Evolutionary conservation across 2,888 invertebrate species (phyloP), one percentile per base, ranked within the genome.

Genomic region (Chymomyza amoena): DNA sequence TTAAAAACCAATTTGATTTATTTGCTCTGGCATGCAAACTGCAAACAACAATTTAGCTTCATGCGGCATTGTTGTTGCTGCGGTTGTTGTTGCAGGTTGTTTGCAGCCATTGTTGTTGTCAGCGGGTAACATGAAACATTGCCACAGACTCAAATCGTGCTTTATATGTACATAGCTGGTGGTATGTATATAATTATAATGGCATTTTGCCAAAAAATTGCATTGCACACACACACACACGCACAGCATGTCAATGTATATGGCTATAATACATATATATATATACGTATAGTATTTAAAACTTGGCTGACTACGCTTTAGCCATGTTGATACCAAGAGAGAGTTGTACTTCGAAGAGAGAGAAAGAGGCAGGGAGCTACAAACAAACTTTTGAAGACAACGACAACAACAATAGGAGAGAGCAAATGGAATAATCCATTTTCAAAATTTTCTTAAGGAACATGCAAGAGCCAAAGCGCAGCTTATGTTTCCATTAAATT

Each of bases 191-290:
- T 87, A 87, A 87, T 83, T 87, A 87, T 83, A 84, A 81, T 87
- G 87, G 84, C 81, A 79, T 81, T 84, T 84, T 79, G 87, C 82
- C 82, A 83, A 84, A 84, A 81, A 32, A 79, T 69, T 72, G 62
- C 56, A 68, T 45, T 45, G 39, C 39, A 45, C 39, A 45, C 39
- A 45, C 39, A 45, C n/a, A n/a, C n/a, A n/a, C n/a, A n/a, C n/a
- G n/a, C n/a, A n/a, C n/a, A 13, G 39, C 39, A 45, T 45, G 39
- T 45, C 39, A 45, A 45, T 45, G 39, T 32, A 32, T 9, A 32
- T 32, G 0, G 32, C 9, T 28, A 15, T 45, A 52, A 68, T 60
- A 60, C 28, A 50, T n/a, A 59, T 45, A 18, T 52, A 39, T 15
- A 51, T 39, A 60, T 20, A 64, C 54, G 51, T 63, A 54, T 69